Percentiles rank a stretch among this genome's conserved stretches.
Conservation (phyloP, 1,140 invertebrate species). For the Hycleus cichorii region DNA sequence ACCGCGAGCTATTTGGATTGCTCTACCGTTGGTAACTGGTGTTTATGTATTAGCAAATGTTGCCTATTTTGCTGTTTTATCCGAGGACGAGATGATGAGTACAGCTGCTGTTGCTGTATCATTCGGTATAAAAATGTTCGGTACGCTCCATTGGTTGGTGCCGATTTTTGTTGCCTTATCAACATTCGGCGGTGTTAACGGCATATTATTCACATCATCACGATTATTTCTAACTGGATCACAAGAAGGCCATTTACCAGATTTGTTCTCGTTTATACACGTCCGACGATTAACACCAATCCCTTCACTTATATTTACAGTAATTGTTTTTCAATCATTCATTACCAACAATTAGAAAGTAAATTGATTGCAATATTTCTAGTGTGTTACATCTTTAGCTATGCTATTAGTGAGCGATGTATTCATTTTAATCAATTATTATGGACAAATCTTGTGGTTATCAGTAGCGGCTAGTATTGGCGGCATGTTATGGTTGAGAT, state of each 20-base stretch:
- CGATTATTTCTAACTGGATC: slow-evolving; percentile 68
- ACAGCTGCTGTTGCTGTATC: slow-evolving; percentile 78
- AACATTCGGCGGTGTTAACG: slow-evolving; percentile 82
- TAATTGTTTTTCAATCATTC: slow-evolving; percentile 34
- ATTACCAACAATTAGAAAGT: background rate
- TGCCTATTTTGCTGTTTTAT: slow-evolving; percentile 81
- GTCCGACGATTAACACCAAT: slow-evolving; percentile 68
- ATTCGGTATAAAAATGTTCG: slow-evolving; percentile 74
- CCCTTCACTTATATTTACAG: slow-evolving; percentile 71
- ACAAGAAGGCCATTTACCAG: slow-evolving; percentile 75
- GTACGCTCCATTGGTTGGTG: slow-evolving; percentile 69
- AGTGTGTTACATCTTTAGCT: slow-evolving; percentile 63
- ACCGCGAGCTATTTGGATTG: slow-evolving; percentile 80
- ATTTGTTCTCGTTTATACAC: slow-evolving; percentile 71
- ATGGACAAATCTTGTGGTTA: slow-evolving; percentile 73
- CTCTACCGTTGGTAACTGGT: slow-evolving; percentile 74
- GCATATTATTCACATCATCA: slow-evolving; percentile 84
- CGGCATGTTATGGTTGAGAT: slow-evolving; percentile 70
- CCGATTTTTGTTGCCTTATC: slow-evolving; percentile 83
- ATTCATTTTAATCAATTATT: slow-evolving; percentile 68
- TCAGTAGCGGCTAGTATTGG: slow-evolving; percentile 67
- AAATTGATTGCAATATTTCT: slow-evolving; percentile 30
- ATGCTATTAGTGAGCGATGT: slow-evolving; percentile 67
- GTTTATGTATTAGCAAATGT: slow-evolving; percentile 85
- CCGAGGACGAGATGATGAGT: slow-evolving; percentile 66